These are phyloP conservation scores for Mormyrops attenuatus DNA, from an alignment of 2,797 vertebrate species.

Conservation along the genomic window DNA sequence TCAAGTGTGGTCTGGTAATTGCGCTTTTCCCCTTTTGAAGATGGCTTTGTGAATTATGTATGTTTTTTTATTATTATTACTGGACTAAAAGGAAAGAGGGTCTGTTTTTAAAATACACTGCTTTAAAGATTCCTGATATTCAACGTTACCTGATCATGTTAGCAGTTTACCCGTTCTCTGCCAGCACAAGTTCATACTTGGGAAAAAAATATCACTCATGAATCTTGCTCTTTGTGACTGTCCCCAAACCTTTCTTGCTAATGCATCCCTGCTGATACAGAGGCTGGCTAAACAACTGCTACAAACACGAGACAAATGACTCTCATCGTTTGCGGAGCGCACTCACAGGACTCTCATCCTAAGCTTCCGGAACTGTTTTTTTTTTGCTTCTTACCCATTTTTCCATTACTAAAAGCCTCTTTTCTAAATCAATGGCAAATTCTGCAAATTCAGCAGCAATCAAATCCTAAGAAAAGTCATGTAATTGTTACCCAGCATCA, in stretches of 20 bases:
- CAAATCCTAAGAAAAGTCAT: background rate
- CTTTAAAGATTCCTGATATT: conserved; percentile 12
- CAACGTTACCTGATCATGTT: background rate
- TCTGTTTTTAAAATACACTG: background rate
- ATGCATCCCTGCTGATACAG: conserved; percentile 91
- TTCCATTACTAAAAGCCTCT: background rate
- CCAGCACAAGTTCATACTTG: background rate
- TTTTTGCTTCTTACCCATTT: background rate
- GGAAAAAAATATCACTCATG: background rate
- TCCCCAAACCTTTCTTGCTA: conserved; percentile 97
- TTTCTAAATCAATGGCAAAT: background rate
- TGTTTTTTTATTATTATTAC: conserved; percentile 19
- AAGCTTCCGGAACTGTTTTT: background rate
- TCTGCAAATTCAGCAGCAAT: background rate
- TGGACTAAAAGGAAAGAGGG: background rate
- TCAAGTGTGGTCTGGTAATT: conserved; percentile 42
- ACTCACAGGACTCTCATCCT: background rate
- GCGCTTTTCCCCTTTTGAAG: conserved; percentile 43
- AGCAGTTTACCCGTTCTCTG: background rate
- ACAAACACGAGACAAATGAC: no score
- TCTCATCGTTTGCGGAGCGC: background rate
- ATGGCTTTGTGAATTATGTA: conserved; percentile 62
- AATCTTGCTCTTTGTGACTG: conserved; percentile 37
- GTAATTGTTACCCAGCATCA: background rate
- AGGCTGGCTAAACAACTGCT: conserved; percentile 6